Percentiles rank a stretch among this genome's conserved stretches.
Conservation (phyloP, 2,113 vertebrate species). For the Anolis carolinensis region DNA sequence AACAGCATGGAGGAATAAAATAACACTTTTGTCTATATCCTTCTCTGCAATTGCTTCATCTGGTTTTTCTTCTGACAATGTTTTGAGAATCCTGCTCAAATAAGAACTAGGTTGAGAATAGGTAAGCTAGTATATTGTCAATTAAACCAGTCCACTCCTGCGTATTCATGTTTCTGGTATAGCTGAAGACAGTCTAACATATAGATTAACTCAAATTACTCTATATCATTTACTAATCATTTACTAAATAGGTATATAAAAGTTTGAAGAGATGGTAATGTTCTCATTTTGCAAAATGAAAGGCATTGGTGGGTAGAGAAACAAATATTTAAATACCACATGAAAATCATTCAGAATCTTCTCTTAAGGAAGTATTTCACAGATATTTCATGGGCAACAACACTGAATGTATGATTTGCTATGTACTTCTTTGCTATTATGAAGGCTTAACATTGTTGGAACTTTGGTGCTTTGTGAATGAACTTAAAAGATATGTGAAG, state of each 20-base stretch:
- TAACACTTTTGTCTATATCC: background rate
- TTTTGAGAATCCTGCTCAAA: background rate
- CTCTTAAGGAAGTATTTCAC: too few species aligned
- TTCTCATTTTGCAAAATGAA: background rate
- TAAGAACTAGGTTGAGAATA: too few species aligned
- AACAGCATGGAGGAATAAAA: background rate
- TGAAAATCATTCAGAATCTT: background rate
- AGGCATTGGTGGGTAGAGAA: background rate
- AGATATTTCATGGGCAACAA: too few species aligned
- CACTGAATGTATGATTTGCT: background rate
- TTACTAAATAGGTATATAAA: background rate
- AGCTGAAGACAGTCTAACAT: background rate
- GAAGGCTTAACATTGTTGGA: background rate
- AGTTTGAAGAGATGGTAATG: background rate
- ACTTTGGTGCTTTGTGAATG: background rate
- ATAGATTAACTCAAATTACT: background rate
- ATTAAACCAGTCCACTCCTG: background rate
- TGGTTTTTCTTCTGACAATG: background rate
- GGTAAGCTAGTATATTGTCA: too few species aligned
- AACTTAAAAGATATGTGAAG: background rate
- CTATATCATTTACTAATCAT: background rate
- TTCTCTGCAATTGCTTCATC: too few species aligned
- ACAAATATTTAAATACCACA: background rate
- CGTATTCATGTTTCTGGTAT: background rate
- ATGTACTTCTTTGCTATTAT: background rate